A percentile compares a stretch with the other conserved stretches of the same genome.
Evolutionary conservation across 2,888 invertebrate species (phyloP).

Genomic region (Galeopsomyia nigrocyanea): DNA sequence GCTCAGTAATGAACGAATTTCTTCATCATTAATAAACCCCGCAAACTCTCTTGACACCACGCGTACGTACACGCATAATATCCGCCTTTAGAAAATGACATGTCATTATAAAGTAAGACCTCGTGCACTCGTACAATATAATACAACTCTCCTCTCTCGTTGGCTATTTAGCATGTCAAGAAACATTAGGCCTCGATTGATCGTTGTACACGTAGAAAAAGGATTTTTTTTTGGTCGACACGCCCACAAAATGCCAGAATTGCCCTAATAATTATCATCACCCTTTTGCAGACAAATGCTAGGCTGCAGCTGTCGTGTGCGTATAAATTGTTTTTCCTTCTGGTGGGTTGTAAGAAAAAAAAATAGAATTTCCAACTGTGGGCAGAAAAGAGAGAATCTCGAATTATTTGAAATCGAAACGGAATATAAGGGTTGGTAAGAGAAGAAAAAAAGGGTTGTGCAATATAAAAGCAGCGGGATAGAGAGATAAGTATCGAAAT

Average conservation of each 20-base stretch:
- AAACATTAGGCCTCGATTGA: conserved; percentile 26
- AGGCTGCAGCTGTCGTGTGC: conserved; percentile 6
- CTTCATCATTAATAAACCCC: not conserved
- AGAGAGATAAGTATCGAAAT: conserved; percentile 40
- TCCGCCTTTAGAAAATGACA: too few relatives aligned
- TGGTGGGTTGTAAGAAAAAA: too few relatives aligned
- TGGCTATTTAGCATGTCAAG: conserved; percentile 33
- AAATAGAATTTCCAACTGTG: too few relatives aligned
- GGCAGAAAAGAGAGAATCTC: too few relatives aligned
- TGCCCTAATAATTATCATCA: conserved; percentile 48
- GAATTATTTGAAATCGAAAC: conserved; percentile 38
- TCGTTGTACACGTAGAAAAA: conserved; percentile 12
- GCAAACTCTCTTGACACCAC: not conserved
- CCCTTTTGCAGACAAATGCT: conserved; percentile 1
- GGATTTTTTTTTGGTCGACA: conserved; percentile 39
- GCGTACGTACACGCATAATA: too few relatives aligned
- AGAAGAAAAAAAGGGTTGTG: conserved; percentile 19
- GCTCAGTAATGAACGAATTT: not conserved
- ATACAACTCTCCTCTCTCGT: not conserved
- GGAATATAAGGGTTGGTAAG: conserved; percentile 31
- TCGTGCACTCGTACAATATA: not conserved
- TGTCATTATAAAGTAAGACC: too few relatives aligned
- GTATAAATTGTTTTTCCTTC: too few relatives aligned
- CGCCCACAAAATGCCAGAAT: conserved; percentile 45
- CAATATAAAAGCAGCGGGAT: conserved; percentile 12